These are phyloP conservation scores for Taurulus bubalis DNA, from an alignment of 2,113 vertebrate species.

Conservation along the genomic window DNA sequence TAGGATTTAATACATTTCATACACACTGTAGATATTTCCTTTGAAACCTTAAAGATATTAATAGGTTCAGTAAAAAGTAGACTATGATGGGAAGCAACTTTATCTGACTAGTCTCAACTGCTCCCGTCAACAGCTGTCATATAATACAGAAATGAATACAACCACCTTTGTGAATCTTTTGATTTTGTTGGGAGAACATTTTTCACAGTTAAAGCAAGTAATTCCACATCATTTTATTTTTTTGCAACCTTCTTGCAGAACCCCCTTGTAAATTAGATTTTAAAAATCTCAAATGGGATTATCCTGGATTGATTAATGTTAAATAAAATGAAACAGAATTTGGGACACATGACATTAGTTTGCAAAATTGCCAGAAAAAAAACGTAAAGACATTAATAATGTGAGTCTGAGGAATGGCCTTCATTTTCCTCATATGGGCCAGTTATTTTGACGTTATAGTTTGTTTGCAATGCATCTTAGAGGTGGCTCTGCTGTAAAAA, in stretches of 20 bases:
- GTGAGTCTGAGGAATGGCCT: not conserved
- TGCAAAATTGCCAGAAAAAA: not conserved
- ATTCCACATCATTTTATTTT: not conserved
- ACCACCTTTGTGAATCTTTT: not conserved
- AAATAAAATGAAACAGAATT: not conserved
- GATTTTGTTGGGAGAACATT: not conserved
- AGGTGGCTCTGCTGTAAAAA: not conserved
- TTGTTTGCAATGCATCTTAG: not conserved
- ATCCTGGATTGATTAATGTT: not conserved
- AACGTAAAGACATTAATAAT: not conserved
- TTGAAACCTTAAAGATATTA: not conserved
- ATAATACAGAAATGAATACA: not conserved
- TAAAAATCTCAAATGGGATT: not conserved
- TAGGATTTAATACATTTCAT: not conserved
- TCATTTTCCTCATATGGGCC: not conserved
- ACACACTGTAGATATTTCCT: not conserved
- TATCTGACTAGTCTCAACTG: not conserved
- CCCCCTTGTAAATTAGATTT: not conserved
- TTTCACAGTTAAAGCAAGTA: not conserved
- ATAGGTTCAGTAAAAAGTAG: not conserved
- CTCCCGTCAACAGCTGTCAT: too few relatives aligned
- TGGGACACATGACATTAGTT: not conserved
- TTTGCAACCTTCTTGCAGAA: not conserved
- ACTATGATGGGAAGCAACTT: not conserved
- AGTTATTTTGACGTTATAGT: not conserved